phyloP scores from a whole-genome alignment of 2,888 invertebrate species.

The Ditylenchus weischeri region DNA sequence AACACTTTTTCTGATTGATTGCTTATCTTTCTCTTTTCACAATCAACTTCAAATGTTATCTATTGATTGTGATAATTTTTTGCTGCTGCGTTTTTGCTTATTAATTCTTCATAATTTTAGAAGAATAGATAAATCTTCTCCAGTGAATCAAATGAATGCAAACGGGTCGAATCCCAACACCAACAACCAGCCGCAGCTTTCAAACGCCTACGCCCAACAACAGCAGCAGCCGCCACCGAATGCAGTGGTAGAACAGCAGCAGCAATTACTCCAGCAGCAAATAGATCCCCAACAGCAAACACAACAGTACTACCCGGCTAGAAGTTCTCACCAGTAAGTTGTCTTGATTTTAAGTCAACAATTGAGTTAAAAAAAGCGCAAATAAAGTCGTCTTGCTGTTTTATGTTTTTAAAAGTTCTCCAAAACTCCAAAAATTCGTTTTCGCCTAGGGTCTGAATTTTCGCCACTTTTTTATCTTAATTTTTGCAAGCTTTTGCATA shows the following conservation, averaged over 20 bases:
- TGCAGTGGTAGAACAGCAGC: constrained; percentile 4
- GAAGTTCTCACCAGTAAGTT: not conserved
- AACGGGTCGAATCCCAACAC: constrained; percentile 10
- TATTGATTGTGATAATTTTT: no score
- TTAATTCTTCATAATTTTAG: not conserved
- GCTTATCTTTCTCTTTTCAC: no score
- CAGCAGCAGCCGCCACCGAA: constrained; percentile 2
- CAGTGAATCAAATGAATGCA: constrained; percentile 8
- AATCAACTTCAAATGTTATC: no score
- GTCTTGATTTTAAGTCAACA: not conserved
- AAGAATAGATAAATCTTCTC: constrained; percentile 7
- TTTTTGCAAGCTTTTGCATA: no score
- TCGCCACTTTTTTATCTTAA: no score
- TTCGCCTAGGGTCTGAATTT: no score
- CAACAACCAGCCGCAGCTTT: not conserved
- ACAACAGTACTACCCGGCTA: not conserved
- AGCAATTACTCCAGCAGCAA: not conserved
- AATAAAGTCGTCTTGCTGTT: no score
- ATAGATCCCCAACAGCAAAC: constrained; percentile 4
- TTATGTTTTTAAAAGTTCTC: no score
- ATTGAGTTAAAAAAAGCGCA: no score
- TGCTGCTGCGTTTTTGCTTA: no score
- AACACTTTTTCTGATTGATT: no score
- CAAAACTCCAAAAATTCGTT: no score
- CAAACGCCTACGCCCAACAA: not conserved